These are phyloP conservation scores for Rhopalosiphum nymphaeae DNA, from an alignment of 2,888 invertebrate species.

Conservation along the genomic window DNA sequence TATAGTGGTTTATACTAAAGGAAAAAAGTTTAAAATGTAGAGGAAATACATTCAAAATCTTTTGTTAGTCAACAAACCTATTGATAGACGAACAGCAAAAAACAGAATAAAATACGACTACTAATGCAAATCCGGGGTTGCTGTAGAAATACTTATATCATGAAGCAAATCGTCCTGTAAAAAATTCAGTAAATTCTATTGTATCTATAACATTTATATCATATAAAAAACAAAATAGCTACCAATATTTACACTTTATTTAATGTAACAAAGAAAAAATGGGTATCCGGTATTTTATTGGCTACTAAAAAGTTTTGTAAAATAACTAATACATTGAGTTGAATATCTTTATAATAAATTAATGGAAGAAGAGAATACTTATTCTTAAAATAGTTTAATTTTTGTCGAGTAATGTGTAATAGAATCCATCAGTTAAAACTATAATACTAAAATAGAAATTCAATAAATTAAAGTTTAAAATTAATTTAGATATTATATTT, in stretches of 20 bases:
- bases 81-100: not conserved
- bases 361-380: not conserved
- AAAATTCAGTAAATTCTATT: constrained; percentile 3
- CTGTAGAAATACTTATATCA: not conserved
- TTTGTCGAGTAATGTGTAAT: not conserved
- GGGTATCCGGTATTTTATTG: not conserved
- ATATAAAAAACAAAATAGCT: not conserved
- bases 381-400: not conserved
- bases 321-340: not conserved
- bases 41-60: not conserved
- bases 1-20: not conserved
- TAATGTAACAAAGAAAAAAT: not conserved
- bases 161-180: not conserved
- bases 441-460: not conserved
- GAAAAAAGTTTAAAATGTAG: not conserved
- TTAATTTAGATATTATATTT: not conserved
- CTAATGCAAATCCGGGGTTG: not conserved
- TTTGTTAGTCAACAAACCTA: not conserved
- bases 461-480: not conserved
- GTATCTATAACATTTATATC: not conserved
- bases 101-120: not conserved
- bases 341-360: not conserved
- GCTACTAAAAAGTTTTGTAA: not conserved
- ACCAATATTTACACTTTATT: not conserved
- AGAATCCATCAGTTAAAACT: not conserved